Conservation (phyloP, 1,140 invertebrate species). For the Drosophila takahashii region DNA sequence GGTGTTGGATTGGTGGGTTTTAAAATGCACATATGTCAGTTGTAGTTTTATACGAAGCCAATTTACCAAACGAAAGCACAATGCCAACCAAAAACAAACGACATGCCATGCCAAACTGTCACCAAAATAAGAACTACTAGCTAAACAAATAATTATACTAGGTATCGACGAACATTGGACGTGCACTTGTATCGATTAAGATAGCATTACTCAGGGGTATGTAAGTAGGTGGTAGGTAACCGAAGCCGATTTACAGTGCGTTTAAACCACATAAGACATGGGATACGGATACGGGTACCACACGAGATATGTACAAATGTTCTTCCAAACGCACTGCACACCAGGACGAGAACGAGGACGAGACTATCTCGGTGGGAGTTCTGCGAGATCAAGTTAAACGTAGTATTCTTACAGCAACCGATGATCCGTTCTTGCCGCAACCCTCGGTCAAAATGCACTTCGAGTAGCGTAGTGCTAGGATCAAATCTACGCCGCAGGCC, state of each 20-base stretch:
- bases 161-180: constrained; percentile 15
- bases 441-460: constrained; percentile 95
- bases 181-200: constrained; percentile 17
- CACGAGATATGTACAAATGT: neutral
- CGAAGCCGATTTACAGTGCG: constrained; percentile 24
- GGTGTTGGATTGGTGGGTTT: constrained; percentile 21
- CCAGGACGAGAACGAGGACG: constrained; percentile 37
- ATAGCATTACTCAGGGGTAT: constrained; percentile 15
- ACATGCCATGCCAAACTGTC: constrained; percentile 19
- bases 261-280: neutral
- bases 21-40: constrained; percentile 27
- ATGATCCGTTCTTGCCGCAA: constrained; percentile 97
- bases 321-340: constrained; percentile 33
- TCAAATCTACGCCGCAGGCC: constrained; percentile 74
- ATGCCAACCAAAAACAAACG: constrained; percentile 9
- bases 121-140: constrained; percentile 21
- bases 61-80: constrained; percentile 29
- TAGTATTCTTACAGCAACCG: constrained; percentile 90
- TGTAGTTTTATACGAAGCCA: constrained; percentile 18
- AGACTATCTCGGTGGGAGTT: constrained; percentile 8
- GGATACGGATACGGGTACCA: neutral
- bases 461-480: constrained; percentile 72
- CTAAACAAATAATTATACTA: constrained; percentile 29
- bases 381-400: constrained; percentile 12
- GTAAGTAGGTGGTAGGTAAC: neutral